A percentile compares a stretch with the other conserved stretches of the same genome.
phyloP scores from a whole-genome alignment of 2,113 vertebrate species.

The Megaptera novaeangliae region DNA sequence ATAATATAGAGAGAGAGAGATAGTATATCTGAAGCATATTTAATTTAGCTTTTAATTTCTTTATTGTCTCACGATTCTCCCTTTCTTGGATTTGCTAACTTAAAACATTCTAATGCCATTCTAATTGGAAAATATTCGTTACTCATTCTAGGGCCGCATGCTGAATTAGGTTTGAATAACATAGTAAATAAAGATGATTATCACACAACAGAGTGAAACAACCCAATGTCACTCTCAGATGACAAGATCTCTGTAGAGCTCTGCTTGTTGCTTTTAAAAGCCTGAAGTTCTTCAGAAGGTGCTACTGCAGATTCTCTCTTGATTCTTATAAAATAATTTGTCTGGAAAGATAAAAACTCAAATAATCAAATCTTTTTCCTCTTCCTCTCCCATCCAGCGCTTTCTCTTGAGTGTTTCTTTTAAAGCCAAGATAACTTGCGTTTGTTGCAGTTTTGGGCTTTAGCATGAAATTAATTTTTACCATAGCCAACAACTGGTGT shows the following conservation, averaged over 20 bases:
- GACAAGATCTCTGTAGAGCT: not conserved
- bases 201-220: not conserved
- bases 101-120: not conserved
- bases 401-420: not conserved
- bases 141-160: not conserved
- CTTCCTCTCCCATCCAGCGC: not conserved
- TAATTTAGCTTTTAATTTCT: slow-evolving; percentile 43
- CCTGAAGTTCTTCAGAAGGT: not conserved
- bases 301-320: not conserved
- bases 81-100: not conserved
- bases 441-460: not conserved
- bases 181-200: not conserved
- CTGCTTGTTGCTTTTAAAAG: not conserved
- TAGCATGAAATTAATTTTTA: slow-evolving; percentile 2
- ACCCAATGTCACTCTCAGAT: not conserved
- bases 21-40: not conserved
- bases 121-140: slow-evolving; percentile 30
- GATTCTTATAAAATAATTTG: not conserved
- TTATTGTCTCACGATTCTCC: not conserved
- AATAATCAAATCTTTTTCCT: not conserved
- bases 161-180: slow-evolving; percentile 20
- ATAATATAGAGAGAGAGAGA: not conserved
- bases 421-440: not conserved
- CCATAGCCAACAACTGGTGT: not conserved
- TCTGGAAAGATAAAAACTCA: not conserved